A percentile compares a stretch with the other conserved stretches of the same genome.
Conservation (phyloP, 2,113 vertebrate genomes). For the Leucopsar rothschildi region DNA sequence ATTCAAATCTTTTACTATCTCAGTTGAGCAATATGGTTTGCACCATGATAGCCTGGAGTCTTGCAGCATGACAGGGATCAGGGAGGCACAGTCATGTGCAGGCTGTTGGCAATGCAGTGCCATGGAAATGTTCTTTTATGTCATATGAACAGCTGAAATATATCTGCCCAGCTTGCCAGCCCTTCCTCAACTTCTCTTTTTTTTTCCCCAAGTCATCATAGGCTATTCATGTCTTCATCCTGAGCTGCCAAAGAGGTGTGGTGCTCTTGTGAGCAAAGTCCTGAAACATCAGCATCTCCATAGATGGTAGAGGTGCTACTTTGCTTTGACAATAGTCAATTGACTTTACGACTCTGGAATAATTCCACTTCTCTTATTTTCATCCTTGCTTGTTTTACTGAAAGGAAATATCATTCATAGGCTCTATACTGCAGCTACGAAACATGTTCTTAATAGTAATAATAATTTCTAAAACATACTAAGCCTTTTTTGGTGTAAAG, state of each 20-base stretch:
- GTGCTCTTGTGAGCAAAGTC: background rate
- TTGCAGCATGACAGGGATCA: background rate
- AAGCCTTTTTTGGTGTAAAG: background rate
- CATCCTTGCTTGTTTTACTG: background rate
- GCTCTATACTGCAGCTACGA: background rate
- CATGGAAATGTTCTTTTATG: background rate
- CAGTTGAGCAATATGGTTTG: background rate
- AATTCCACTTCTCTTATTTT: background rate
- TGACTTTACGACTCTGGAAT: background rate
- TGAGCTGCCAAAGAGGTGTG: background rate
- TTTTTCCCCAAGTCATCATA: background rate
- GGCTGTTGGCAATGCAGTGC: background rate
- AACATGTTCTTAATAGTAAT: background rate
- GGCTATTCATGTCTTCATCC: background rate
- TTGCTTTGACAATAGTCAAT: background rate
- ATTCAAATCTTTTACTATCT: background rate
- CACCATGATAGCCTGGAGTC: background rate
- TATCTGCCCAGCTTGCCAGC: background rate
- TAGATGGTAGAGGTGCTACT: background rate
- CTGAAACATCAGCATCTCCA: background rate
- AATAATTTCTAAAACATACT: background rate
- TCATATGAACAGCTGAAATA: background rate
- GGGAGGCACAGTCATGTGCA: background rate
- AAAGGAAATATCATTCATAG: background rate
- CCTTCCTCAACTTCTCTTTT: background rate